Evolutionary conservation across 2,888 invertebrate species (phyloP), one percentile per base, ranked within the genome.

Genomic region (Pollenia amentaria): DNA sequence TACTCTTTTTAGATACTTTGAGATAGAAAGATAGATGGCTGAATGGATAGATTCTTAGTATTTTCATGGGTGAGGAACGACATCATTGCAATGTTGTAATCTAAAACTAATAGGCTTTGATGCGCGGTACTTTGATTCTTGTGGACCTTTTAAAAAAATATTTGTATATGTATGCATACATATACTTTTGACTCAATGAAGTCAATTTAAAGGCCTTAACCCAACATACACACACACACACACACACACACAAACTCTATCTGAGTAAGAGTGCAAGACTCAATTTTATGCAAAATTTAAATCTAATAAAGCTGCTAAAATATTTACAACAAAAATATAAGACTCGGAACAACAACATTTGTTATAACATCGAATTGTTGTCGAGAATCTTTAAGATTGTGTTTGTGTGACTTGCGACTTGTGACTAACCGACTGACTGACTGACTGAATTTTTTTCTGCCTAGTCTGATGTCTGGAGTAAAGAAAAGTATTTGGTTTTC

Each of bases 11-110:
- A 69, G 84, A 81, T 73, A 72, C 70, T 82, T 51, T 18, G 42
- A 75, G 75, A 79, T 73, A 60, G 73, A 75, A 72, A 80, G 84
- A 73, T 67, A 80, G 81, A 79, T 70, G 64, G 60, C 51, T 75
- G 67, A 69, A 81, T 76, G 76, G 65, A 80, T 73, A 84, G 84
- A 65, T 87, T 77, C 79, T 83, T 70, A 76, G 83, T 82, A 85
- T 75, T 84, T 76, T 72, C 77, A 73, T 78, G 87, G 81, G 81
- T 81, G 81, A 87, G 80, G 80, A 85, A 77, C 84, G 83, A 89
- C 89, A 88, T 60, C 88, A 88, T 83, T 78, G 80, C 84, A 84
- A 88, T 84, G 88, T 87, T 89, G 89, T 89, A 89, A 89, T 88
- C 87, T 87, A 87, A 88, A 87, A 87, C 89, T 89, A 87, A 88